phyloP scores from a whole-genome alignment of 2,888 invertebrate genomes.

The Empis stercorea region DNA sequence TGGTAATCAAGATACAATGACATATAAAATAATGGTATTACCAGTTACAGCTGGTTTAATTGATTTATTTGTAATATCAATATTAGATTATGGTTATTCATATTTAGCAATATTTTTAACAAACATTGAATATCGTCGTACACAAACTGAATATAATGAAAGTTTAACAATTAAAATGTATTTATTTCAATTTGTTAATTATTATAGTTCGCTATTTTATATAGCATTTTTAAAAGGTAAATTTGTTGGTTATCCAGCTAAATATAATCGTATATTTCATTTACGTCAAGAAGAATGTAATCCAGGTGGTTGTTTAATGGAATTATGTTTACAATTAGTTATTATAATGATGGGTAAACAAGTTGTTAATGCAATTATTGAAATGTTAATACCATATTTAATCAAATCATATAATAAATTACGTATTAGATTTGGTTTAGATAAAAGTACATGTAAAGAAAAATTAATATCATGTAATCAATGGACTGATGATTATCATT shows the following conservation, averaged over 20 bases:
- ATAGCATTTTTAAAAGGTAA: conserved; percentile 67
- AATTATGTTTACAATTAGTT: conserved; percentile 70
- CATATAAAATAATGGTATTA: conserved; percentile 51
- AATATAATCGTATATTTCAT: conserved; percentile 59
- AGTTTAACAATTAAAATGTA: conserved; percentile 77
- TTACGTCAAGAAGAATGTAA: conserved; percentile 66
- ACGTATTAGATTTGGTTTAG: conserved; percentile 38
- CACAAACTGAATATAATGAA: conserved; percentile 77
- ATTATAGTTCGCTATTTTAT: conserved; percentile 78
- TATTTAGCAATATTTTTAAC: conserved; percentile 53
- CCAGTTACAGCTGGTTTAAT: conserved; percentile 65
- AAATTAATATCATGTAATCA: conserved; percentile 44
- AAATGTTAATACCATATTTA: conserved; percentile 57
- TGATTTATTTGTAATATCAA: conserved; percentile 62
- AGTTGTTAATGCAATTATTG: conserved; percentile 60
- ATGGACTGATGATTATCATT: conserved; percentile 62
- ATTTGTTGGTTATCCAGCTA: conserved; percentile 64
- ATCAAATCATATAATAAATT: conserved; percentile 38
- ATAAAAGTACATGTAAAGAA: conserved; percentile 29
- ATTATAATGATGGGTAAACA: conserved; percentile 84
- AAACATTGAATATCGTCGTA: conserved; percentile 61
- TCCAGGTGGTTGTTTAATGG: conserved; percentile 75
- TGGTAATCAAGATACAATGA: conserved; percentile 37
- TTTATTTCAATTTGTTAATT: conserved; percentile 79
- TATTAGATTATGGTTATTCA: conserved; percentile 58